Evolutionary conservation across 2,797 vertebrate species (phyloP).

Genomic region (Sebastes iracundus): DNA sequence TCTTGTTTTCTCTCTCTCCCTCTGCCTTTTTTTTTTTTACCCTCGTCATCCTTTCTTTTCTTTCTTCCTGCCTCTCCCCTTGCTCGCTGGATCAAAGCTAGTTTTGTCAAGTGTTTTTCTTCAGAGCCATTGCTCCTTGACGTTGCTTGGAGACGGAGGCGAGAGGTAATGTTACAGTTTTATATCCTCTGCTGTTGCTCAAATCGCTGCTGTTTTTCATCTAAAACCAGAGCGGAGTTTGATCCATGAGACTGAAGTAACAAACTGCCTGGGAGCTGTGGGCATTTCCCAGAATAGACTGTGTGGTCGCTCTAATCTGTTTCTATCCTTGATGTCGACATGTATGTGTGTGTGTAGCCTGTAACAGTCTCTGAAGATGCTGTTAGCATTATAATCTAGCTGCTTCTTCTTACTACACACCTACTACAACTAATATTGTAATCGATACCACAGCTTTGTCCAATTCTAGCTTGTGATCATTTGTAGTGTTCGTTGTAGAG

Average conservation of each 20-base stretch:
- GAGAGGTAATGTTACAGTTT: slow-evolving; percentile 63
- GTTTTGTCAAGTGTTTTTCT: slow-evolving; percentile 47
- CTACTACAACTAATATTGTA: background rate
- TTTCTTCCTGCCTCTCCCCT: slow-evolving; percentile 10
- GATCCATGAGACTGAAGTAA: background rate
- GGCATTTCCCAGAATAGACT: slow-evolving; percentile 21
- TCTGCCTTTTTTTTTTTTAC: slow-evolving; percentile 9
- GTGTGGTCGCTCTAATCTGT: slow-evolving; percentile 14
- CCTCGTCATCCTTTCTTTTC: slow-evolving; percentile 21
- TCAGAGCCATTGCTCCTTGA: slow-evolving; percentile 36
- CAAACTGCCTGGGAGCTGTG: slow-evolving; percentile 8
- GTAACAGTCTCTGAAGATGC: background rate
- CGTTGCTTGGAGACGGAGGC: slow-evolving; percentile 34
- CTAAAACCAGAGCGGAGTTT: background rate
- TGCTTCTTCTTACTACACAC: background rate
- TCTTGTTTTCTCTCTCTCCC: background rate
- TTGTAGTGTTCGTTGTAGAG: background rate
- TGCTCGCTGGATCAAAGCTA: slow-evolving; percentile 50
- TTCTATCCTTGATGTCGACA: background rate
- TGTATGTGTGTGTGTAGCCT: background rate
- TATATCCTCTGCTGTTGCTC: slow-evolving; percentile 6
- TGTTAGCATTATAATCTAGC: background rate
- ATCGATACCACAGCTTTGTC: background rate
- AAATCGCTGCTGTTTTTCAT: background rate
- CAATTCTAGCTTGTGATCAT: background rate